These are phyloP conservation scores for Columba guinea DNA, from an alignment of 2,797 vertebrate genomes.

Conservation along the genomic window DNA sequence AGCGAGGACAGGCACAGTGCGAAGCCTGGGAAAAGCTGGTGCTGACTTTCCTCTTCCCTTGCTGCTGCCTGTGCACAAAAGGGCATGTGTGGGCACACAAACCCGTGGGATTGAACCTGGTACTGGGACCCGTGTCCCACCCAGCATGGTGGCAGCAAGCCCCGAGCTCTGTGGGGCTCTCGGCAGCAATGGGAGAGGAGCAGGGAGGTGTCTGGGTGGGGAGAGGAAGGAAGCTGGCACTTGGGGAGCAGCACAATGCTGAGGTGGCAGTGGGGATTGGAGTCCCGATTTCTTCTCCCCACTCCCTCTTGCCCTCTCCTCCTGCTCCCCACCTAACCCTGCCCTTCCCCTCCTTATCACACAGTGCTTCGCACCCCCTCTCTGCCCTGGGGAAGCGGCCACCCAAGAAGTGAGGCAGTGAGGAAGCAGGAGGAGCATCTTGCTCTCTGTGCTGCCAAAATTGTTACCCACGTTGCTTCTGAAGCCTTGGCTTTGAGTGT, in stretches of 20 bases:
- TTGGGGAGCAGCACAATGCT: background rate
- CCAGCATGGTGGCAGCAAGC: accelerated
- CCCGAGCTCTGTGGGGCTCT: background rate
- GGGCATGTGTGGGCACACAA: background rate
- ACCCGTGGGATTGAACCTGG: background rate
- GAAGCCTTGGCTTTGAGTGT: background rate
- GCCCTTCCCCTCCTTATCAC: background rate
- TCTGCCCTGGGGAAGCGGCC: background rate
- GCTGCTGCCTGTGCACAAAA: background rate
- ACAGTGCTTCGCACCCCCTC: background rate
- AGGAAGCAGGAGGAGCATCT: background rate
- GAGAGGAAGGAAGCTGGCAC: background rate
- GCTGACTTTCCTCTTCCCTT: background rate
- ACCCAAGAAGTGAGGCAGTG: background rate
- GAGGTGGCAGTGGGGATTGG: background rate
- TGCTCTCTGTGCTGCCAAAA: background rate
- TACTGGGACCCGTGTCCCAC: background rate
- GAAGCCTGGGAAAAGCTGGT: constrained; percentile 37
- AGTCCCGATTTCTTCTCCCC: accelerated
- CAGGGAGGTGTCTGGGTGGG: background rate
- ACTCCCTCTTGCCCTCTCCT: background rate
- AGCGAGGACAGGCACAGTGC: background rate
- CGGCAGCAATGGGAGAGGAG: background rate
- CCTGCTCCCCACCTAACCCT: background rate
- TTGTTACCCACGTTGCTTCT: background rate